These are phyloP conservation scores for Paraplagusia blochii DNA, from an alignment of 2,113 vertebrate genomes.

Conservation along the genomic window DNA sequence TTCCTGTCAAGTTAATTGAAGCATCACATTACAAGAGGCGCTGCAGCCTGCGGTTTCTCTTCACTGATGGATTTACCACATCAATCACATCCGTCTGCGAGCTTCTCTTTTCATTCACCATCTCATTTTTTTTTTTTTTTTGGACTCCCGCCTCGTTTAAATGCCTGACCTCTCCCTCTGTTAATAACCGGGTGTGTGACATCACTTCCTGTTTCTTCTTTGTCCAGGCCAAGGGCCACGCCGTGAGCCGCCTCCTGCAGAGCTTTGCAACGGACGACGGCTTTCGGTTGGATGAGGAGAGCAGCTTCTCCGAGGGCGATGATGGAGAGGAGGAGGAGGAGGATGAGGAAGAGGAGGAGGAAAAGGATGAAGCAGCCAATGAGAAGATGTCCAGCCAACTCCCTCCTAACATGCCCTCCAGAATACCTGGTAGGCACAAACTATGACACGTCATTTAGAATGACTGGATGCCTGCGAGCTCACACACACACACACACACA, in stretches of 20 bases:
- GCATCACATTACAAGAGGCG: conserved; percentile 27
- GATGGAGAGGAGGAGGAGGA: conserved; percentile 75
- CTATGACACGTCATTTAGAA: conserved; percentile 22
- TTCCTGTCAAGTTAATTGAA: conserved; percentile 16
- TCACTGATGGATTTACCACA: conserved; percentile 19
- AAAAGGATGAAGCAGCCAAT: conserved; percentile 8
- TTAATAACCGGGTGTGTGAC: conserved; percentile 17
- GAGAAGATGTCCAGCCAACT: conserved; percentile 49
- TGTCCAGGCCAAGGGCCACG: conserved; percentile 80
- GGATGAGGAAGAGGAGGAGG: conserved; percentile 61
- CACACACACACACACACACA: conserved; percentile 7
- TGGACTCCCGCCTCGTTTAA: conserved; percentile 18
- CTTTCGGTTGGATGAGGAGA: conserved; percentile 86
- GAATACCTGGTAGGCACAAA: conserved; percentile 63
- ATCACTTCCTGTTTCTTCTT: conserved; percentile 43
- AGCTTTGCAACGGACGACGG: conserved; percentile 87
- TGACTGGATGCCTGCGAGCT: conserved; percentile 14
- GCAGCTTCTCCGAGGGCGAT: conserved; percentile 90
- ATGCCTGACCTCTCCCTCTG: conserved; percentile 2
- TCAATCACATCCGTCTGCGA: conserved; percentile 10
- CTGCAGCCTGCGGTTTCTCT: not conserved
- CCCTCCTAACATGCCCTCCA: conserved; percentile 72
- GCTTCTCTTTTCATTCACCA: conserved; percentile 3
- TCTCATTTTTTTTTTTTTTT: conserved; percentile 28
- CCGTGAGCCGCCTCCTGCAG: conserved; percentile 88